Percentiles rank a stretch among this genome's conserved stretches.
phyloP scores from a whole-genome alignment of 2,797 vertebrate species.

The Graptemys geographica region DNA sequence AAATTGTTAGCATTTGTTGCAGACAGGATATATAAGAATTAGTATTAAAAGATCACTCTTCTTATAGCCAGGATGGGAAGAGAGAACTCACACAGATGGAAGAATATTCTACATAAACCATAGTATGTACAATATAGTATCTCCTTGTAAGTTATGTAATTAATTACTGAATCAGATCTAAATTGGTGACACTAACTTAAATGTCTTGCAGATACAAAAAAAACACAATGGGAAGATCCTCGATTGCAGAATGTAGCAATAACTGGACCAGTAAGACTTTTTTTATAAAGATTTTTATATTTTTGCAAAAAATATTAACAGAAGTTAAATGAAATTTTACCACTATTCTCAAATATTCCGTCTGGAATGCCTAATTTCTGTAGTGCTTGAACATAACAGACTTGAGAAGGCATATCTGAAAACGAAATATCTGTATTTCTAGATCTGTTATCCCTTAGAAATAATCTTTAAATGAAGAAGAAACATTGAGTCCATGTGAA shows the following conservation, averaged over 20 bases:
- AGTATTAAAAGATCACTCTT: slow-evolving; percentile 10
- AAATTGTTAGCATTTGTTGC: background rate
- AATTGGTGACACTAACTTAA: slow-evolving; percentile 5
- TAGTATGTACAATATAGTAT: slow-evolving; percentile 82
- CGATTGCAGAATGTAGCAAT: slow-evolving; percentile 92
- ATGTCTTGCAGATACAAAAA: slow-evolving; percentile 88
- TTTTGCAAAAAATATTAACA: background rate
- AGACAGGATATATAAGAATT: background rate
- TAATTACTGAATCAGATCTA: background rate
- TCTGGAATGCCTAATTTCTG: background rate
- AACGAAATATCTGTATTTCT: background rate
- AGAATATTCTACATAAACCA: slow-evolving; percentile 97
- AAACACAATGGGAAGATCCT: slow-evolving; percentile 98
- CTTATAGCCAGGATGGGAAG: slow-evolving; percentile 95
- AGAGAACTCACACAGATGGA: slow-evolving; percentile 93
- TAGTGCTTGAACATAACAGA: background rate
- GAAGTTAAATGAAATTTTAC: background rate
- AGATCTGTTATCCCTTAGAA: background rate
- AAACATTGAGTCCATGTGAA: background rate
- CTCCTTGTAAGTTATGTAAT: background rate
- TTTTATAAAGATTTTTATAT: background rate
- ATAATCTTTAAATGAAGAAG: slow-evolving; percentile 9
- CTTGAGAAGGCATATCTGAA: background rate
- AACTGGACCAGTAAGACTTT: slow-evolving; percentile 92
- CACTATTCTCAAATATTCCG: background rate